Base-by-base conservation (phyloP, 2,888 invertebrate genomes). In the Acholoe squamosa region DNA sequence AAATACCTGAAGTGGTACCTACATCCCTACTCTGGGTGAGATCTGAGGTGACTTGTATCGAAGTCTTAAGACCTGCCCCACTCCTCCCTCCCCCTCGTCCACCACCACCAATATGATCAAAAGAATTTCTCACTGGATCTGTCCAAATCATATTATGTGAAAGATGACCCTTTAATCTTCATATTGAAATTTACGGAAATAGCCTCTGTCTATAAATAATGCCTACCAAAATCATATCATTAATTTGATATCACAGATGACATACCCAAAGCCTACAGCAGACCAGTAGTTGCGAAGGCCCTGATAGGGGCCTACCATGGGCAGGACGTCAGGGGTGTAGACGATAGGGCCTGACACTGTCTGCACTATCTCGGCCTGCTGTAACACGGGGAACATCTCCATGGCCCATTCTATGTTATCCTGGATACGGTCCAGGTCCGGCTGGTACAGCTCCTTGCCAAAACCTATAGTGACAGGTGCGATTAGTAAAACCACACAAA, bases 291-390 rank as follows among this genome's bases (percentile, higher is more conserved):
- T 95, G 22, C 93, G 94, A 25, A 94, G 89, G 19, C 93, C 94
- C 51, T 93, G 92, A 89, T 92, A 92, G 5, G 96, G 96, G 67
- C 96, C 96, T 10, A 96, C 93, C 89, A 96, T 92, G 3, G 96
- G 96, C 84, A 96, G 93, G 12, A 95, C 92, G 92, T 96, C 96
- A 3, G 96, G 96, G 3, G 96, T 94, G 92, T 96, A 96, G 31
- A 95, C 95, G 88, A 96, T 96, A 25, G 96, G 96, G 1, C 96
- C 96, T 88, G 94, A 94, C 33, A 96, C 94, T 7, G 95, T 94
- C 43, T 93, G 94, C 77, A 94, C 93, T 7, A 96, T 95, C 80
- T 94, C 93, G 5, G 95, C 96, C 12, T 91, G 91, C 56, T 92
- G 90, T 51, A 96, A 92, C 16, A 93, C 93, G 0, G 96, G 96